Evolutionary conservation across 2,888 invertebrate species (phyloP).

Genomic region (Lingula anatina): DNA sequence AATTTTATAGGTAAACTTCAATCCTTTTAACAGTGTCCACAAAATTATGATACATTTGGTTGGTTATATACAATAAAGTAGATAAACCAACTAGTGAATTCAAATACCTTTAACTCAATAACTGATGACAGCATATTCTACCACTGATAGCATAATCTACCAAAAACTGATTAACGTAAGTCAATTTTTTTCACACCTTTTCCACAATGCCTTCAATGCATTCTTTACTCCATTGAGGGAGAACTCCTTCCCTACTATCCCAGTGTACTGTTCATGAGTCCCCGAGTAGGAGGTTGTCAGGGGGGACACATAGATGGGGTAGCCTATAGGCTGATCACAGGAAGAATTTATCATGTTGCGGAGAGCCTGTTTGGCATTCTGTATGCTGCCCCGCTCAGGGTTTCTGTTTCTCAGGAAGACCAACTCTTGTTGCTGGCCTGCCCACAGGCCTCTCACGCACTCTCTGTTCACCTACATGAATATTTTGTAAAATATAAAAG

Average conservation of each 20-base stretch:
- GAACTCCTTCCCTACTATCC: conserved; percentile 70
- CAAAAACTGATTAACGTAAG: too few relatives aligned
- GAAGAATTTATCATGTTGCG: conserved; percentile 99
- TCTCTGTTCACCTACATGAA: conserved; percentile 94
- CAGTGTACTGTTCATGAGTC: conserved; percentile 78
- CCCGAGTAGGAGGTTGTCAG: conserved; percentile 96
- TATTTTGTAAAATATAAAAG: too few relatives aligned
- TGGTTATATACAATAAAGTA: too few relatives aligned
- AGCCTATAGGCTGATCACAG: conserved; percentile 93
- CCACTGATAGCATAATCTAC: too few relatives aligned
- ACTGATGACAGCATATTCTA: too few relatives aligned
- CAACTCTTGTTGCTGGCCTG: conserved; percentile 95
- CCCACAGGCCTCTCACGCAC: conserved; percentile 97
- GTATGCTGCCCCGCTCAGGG: conserved; percentile 96
- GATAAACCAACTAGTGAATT: too few relatives aligned
- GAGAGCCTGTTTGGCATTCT: conserved; percentile 88
- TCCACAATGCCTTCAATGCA: conserved; percentile 70
- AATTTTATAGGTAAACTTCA: too few relatives aligned
- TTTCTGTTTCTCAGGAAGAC: conserved; percentile 94
- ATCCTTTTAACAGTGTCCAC: too few relatives aligned
- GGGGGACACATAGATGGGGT: conserved; percentile 96
- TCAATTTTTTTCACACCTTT: conserved; percentile 58
- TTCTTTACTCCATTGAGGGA: conserved; percentile 71
- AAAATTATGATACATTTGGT: too few relatives aligned
- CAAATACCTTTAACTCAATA: too few relatives aligned